Conservation (phyloP, 2,888 invertebrate genomes). For the Lobophora halterata region DNA sequence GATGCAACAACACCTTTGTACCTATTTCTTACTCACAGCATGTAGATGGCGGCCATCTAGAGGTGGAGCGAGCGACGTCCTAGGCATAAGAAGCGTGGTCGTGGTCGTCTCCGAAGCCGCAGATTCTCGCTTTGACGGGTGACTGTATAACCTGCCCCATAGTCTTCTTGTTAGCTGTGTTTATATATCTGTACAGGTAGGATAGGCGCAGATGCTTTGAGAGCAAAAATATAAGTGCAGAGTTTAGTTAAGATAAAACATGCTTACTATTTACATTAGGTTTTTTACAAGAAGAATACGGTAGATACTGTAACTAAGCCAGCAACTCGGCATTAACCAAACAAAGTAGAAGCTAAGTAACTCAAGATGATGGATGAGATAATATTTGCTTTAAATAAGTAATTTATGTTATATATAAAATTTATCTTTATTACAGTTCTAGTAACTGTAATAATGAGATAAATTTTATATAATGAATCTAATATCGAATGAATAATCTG, state of each 20-base stretch:
- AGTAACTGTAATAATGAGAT: too few species aligned
- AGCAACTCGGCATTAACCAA: too few species aligned
- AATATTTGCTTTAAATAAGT: too few species aligned
- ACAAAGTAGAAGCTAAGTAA: too few species aligned
- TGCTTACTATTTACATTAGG: slow-evolving; percentile 8
- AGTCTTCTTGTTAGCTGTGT: slow-evolving; percentile 44
- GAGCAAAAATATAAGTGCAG: slow-evolving; percentile 16
- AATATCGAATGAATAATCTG: too few species aligned
- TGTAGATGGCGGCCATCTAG: slow-evolving; percentile 65
- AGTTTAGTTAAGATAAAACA: slow-evolving; percentile 3
- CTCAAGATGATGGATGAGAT: too few species aligned
- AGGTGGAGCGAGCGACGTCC: slow-evolving; percentile 67
- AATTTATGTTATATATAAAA: too few species aligned
- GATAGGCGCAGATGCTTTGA: slow-evolving; percentile 23
- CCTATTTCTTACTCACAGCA: slow-evolving; percentile 53
- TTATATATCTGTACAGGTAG: slow-evolving; percentile 37
- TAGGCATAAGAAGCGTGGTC: slow-evolving; percentile 84
- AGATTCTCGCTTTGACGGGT: slow-evolving; percentile 89
- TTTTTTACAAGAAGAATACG: not conserved
- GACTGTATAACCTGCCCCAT: slow-evolving; percentile 84
- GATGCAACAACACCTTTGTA: slow-evolving; percentile 1
- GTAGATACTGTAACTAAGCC: too few species aligned
- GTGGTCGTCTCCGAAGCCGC: slow-evolving; percentile 90
- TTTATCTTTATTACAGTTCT: too few species aligned
- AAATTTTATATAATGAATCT: too few species aligned